phyloP scores from a whole-genome alignment of 2,797 vertebrate genomes.

The Hapalemur alaotrensis region DNA sequence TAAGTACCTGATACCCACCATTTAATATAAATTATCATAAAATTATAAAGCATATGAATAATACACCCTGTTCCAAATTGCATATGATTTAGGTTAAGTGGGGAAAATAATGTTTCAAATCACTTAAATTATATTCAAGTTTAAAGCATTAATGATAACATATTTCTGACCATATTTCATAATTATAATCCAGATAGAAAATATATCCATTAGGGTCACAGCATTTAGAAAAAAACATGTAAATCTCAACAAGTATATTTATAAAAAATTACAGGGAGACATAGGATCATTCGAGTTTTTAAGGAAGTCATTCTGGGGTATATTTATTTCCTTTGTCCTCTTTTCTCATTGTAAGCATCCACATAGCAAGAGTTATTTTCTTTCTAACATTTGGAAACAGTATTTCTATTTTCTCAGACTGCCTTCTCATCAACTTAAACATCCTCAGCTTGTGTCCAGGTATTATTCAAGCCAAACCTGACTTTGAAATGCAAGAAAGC shows the following conservation, averaged over 20 bases:
- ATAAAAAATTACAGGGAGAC: neutral
- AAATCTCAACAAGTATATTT: neutral
- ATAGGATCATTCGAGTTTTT: neutral
- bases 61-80: neutral
- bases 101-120: neutral
- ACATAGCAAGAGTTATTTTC: neutral
- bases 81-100: conserved; percentile 39
- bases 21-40: neutral
- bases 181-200: conserved; percentile 24
- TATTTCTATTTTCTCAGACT: conserved; percentile 18
- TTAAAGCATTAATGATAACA: neutral
- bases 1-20: neutral
- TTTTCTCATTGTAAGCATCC: neutral
- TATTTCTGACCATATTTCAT: neutral
- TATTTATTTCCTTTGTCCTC: neutral
- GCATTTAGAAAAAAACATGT: neutral
- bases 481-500: conserved; percentile 47
- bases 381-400: neutral
- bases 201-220: neutral
- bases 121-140: neutral
- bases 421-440: conserved; percentile 29
- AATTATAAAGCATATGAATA: neutral
- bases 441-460: neutral
- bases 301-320: neutral
- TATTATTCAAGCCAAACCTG: conserved; percentile 35